Conservation (phyloP, 2,797 vertebrate genomes). For the Sebastes taczanowskii region DNA sequence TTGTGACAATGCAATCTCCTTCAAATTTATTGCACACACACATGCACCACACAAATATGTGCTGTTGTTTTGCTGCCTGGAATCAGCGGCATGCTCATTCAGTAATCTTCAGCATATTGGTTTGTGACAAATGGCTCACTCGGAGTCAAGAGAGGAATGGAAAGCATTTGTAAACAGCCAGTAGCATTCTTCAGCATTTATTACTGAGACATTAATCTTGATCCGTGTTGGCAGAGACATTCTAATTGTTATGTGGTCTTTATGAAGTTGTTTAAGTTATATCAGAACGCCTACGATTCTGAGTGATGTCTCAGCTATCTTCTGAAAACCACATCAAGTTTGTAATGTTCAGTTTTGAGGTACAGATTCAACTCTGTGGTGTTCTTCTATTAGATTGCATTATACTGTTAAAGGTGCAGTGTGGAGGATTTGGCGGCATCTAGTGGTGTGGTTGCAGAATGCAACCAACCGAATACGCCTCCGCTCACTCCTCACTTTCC, state of each 20-base stretch:
- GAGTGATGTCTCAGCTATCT: background rate
- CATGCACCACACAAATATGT: slow-evolving; percentile 27
- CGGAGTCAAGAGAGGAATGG: slow-evolving; percentile 32
- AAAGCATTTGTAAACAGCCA: slow-evolving; percentile 44
- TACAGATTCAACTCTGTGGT: background rate
- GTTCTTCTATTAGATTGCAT: background rate
- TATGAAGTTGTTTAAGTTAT: background rate
- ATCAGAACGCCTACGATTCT: background rate
- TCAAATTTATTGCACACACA: slow-evolving; percentile 57
- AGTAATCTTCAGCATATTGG: slow-evolving; percentile 60
- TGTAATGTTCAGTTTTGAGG: background rate
- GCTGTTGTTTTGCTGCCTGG: slow-evolving; percentile 14
- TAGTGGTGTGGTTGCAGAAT: no score
- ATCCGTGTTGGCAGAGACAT: slow-evolving; percentile 14
- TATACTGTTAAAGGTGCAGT: background rate
- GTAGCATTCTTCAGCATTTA: slow-evolving; percentile 40
- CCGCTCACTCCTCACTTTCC: no score
- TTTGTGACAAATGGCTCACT: slow-evolving; percentile 65
- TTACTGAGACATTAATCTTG: slow-evolving; percentile 51
- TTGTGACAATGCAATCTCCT: slow-evolving; percentile 66
- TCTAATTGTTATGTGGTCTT: background rate
- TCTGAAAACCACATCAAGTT: background rate
- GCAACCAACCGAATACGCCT: no score
- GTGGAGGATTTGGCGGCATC: rapidly evolving
- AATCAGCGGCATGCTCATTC: slow-evolving; percentile 37